These are phyloP conservation scores for Melanostigma gelatinosum DNA, from an alignment of 2,113 vertebrate genomes.

Conservation along the genomic window DNA sequence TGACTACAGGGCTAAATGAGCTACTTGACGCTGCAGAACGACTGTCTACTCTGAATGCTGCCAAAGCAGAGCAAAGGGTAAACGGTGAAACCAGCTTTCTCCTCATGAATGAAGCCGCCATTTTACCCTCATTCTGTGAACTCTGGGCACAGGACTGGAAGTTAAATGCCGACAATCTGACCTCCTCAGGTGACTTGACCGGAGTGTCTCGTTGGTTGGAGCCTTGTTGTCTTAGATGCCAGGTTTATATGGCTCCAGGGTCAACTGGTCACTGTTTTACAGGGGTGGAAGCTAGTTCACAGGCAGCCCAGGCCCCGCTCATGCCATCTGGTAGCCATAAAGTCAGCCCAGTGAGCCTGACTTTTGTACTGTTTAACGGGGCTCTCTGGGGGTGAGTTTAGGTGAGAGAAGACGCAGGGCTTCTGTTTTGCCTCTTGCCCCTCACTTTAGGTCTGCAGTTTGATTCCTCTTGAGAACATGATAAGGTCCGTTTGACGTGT, in stretches of 20 bases:
- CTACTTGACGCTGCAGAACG: not conserved
- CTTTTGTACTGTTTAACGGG: slow-evolving; percentile 75
- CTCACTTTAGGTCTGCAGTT: slow-evolving; percentile 70
- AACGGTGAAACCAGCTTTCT: not conserved
- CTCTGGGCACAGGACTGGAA: not conserved
- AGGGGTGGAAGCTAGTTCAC: slow-evolving; percentile 73
- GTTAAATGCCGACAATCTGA: not conserved
- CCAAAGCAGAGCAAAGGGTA: not conserved
- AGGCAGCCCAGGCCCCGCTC: slow-evolving; percentile 55
- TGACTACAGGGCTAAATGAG: not conserved
- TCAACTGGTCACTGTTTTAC: slow-evolving; percentile 79
- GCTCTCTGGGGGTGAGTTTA: slow-evolving; percentile 62
- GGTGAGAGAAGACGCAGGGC: slow-evolving; percentile 61
- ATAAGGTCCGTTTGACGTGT: slow-evolving; percentile 62
- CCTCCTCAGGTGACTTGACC: slow-evolving; percentile 39
- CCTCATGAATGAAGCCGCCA: not conserved
- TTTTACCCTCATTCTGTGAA: not conserved
- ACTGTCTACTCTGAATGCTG: not conserved
- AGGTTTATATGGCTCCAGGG: slow-evolving; percentile 73
- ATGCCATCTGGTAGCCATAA: slow-evolving; percentile 93
- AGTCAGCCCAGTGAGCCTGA: slow-evolving; percentile 81
- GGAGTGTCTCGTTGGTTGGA: slow-evolving; percentile 29
- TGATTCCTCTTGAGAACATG: slow-evolving; percentile 66
- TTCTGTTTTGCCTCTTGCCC: slow-evolving; percentile 64
- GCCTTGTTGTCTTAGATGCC: slow-evolving; percentile 70